phyloP scores from a whole-genome alignment of 2,797 vertebrate species.

The Lophius americanus region DNA sequence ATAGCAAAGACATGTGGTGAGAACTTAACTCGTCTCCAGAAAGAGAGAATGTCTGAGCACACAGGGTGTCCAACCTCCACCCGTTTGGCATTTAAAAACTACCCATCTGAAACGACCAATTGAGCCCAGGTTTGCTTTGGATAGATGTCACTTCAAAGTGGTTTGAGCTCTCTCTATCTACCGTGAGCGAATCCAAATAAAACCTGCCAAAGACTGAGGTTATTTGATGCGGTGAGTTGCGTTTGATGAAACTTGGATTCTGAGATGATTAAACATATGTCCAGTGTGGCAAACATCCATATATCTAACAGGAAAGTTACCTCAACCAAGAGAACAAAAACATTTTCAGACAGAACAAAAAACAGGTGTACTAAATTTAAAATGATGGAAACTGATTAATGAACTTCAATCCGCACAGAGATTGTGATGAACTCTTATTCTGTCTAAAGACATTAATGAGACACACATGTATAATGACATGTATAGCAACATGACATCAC shows the following conservation, averaged over 20 bases:
- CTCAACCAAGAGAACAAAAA: constrained; percentile 56
- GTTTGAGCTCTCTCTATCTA: constrained; percentile 54
- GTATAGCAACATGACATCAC: constrained; percentile 66
- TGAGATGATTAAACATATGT: constrained; percentile 58
- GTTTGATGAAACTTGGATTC: constrained; percentile 62
- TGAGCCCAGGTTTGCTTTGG: constrained; percentile 61
- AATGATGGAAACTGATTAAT: constrained; percentile 33
- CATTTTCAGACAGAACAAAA: constrained; percentile 57
- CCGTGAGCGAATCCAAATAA: constrained; percentile 50
- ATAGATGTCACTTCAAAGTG: constrained; percentile 64
- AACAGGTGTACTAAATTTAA: constrained; percentile 49
- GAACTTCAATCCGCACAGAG: constrained; percentile 15
- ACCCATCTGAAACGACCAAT: constrained; percentile 54
- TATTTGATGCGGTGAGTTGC: constrained; percentile 57
- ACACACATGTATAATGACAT: constrained; percentile 73
- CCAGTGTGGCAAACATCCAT: constrained; percentile 65
- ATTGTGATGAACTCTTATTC: constrained; percentile 40
- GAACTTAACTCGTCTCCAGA: constrained; percentile 57
- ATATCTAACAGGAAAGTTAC: constrained; percentile 64
- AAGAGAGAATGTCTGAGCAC: constrained; percentile 65
- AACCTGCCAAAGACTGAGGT: constrained; percentile 65
- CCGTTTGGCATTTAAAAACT: constrained; percentile 54
- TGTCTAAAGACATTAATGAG: constrained; percentile 51
- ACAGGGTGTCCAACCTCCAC: constrained; percentile 65
- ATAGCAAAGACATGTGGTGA: constrained; percentile 29